Percentiles rank a stretch among this genome's conserved stretches.
Conservation (phyloP, 2,888 invertebrate species). For the Phlogophora meticulosa region DNA sequence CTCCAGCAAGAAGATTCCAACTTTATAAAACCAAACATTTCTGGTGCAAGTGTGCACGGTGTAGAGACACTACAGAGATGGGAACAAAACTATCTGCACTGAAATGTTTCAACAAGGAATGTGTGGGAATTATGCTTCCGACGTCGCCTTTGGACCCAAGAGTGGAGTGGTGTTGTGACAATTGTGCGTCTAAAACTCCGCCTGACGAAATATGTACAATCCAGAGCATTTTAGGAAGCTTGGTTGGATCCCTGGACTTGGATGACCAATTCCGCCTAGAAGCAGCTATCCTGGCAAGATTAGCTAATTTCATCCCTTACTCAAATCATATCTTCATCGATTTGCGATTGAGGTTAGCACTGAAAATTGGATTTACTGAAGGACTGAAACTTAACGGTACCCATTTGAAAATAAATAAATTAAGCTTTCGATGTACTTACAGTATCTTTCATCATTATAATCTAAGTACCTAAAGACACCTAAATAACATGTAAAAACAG, state of each 20-base stretch:
- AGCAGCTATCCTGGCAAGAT: slow-evolving; percentile 75
- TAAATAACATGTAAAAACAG: background rate
- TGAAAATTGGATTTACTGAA: slow-evolving; percentile 78
- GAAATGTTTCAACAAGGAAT: slow-evolving; percentile 88
- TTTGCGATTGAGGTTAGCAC: slow-evolving; percentile 78
- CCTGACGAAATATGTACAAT: slow-evolving; percentile 85
- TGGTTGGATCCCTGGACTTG: slow-evolving; percentile 86
- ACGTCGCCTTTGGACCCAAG: slow-evolving; percentile 83
- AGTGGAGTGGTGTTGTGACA: slow-evolving; percentile 91
- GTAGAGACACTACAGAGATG: slow-evolving; percentile 92
- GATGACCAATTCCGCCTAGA: slow-evolving; percentile 87
- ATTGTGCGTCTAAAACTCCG: slow-evolving; percentile 82
- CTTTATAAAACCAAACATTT: slow-evolving; percentile 92
- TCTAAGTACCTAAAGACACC: slow-evolving; percentile 13
- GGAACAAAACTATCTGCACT: slow-evolving; percentile 90
- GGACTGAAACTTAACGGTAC: slow-evolving; percentile 81
- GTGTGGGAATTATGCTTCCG: slow-evolving; percentile 90
- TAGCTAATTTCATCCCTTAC: slow-evolving; percentile 81
- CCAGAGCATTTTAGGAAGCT: slow-evolving; percentile 89
- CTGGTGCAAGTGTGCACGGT: slow-evolving; percentile 92
- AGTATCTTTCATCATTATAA: background rate
- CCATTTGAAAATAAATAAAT: slow-evolving; percentile 28
- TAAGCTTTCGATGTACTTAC: slow-evolving; percentile 33
- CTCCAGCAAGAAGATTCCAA: slow-evolving; percentile 91
- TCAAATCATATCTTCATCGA: slow-evolving; percentile 85